Evolutionary conservation across 2,797 vertebrate genomes (phyloP), one percentile per base, ranked within the genome.

Genomic region (Myiothlypis chrysogaster): DNA sequence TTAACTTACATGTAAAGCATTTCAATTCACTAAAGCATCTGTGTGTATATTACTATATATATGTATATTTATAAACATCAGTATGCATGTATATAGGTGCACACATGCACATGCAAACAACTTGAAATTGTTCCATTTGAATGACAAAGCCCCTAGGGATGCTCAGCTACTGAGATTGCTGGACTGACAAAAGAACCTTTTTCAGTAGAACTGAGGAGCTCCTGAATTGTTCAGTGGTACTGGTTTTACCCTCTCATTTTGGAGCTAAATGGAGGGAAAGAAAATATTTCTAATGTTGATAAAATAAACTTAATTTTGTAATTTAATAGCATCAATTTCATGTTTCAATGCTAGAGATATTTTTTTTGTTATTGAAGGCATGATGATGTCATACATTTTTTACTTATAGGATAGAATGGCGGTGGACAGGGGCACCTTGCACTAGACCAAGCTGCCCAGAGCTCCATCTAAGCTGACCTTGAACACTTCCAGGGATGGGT

Each of bases 231-330:
- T 91, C 56, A 14, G 16, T 61, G 94, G 80, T 95, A 90, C 52
- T 52, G 70, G 44, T 76, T 93, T 93, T 91, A 55, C 80, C 65
- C 32, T 95, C 87, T 94, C n/a, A 53, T 88, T 96, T 96, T 92
- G 83, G 83, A 93, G 55, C 87, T 66, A 70, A 89, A 84, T 46
- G 27, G 63, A 90, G 71, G 56, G 73, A 89, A 89, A 84, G 49
- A 64, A 94, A 92, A 80, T 90, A 94, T 95, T 96, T 89, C 73
- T 96, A 83, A 93, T 79, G 39, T 89, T 97, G 87, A 79, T 73
- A 89, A 90, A 97, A 97, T 97, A 97, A 97, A 97, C 69, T 85
- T 91, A 93, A 82, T 94, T 90, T 87, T 92, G 28, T 89, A 95
- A 95, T 95, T 89, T 89, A 73, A 72, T 86, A 95, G 44, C 66